Percentiles rank a stretch among this genome's conserved stretches.
Evolutionary conservation across 2,888 invertebrate genomes (phyloP).

Genomic region (Poecilus cupreus): DNA sequence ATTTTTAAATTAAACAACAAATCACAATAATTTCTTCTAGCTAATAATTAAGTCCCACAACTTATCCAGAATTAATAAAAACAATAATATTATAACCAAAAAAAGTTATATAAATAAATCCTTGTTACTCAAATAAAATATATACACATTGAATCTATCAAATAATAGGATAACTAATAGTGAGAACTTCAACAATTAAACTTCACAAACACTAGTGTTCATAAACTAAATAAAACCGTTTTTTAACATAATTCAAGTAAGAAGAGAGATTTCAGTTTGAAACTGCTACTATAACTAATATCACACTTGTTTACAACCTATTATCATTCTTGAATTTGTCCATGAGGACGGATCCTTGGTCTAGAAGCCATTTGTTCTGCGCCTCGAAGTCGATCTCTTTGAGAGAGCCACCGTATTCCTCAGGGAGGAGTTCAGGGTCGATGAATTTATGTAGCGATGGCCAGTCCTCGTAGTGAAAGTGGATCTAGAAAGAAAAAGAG

Average conservation of each 20-base stretch:
- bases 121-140: no score
- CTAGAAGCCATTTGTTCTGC: conserved; percentile 64
- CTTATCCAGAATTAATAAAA: not conserved
- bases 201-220: not conserved
- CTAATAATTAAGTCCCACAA: not conserved
- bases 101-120: no score
- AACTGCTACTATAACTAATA: not conserved
- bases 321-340: conserved; percentile 50
- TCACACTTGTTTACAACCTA: conserved; percentile 31
- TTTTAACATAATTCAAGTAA: not conserved
- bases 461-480: conserved; percentile 75
- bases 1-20: not conserved
- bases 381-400: conserved; percentile 64
- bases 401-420: conserved; percentile 77
- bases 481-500: conserved; percentile 72
- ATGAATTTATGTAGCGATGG: conserved; percentile 74
- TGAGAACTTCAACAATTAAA: not conserved
- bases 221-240: not conserved
- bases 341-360: conserved; percentile 61
- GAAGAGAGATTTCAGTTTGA: not conserved
- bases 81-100: no score
- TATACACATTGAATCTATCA: not conserved
- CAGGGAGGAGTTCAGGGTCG: conserved; percentile 73
- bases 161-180: no score
- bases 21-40: not conserved